Evolutionary conservation across 1,140 invertebrate genomes (phyloP).

Genomic region (Caenorhabditis tropicalis): DNA sequence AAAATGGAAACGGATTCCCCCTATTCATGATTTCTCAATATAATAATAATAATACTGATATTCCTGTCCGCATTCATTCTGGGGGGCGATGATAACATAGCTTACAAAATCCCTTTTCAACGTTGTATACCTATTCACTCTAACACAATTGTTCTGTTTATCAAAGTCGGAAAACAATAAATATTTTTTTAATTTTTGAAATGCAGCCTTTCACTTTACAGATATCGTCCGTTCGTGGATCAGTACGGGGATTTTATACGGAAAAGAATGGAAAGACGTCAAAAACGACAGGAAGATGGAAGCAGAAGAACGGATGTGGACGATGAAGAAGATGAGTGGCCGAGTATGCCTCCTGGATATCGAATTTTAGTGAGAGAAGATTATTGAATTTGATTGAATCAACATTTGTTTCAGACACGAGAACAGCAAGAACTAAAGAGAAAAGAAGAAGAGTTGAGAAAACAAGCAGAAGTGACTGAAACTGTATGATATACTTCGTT

Average conservation of each 20-base stretch:
- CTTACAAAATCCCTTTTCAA: background rate
- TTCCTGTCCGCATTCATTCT: no score
- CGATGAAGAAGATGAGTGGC: background rate
- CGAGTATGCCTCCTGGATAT: background rate
- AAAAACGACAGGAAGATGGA: background rate
- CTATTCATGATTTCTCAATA: no score
- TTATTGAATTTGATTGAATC: background rate
- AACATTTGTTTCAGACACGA: background rate
- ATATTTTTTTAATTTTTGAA: background rate
- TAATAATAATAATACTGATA: no score
- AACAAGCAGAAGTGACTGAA: background rate
- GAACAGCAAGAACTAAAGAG: background rate
- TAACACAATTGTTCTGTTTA: background rate
- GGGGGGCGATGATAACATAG: no score
- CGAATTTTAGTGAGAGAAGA: background rate
- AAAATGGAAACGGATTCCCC: background rate
- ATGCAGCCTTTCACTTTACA: background rate
- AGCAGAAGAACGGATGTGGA: background rate
- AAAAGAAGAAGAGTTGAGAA: background rate
- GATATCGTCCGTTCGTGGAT: conserved; percentile 7
- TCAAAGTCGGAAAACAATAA: background rate
- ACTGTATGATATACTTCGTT: background rate
- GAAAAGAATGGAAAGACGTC: background rate
- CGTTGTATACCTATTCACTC: background rate
- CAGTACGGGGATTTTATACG: background rate